Percentiles rank a stretch among this genome's conserved stretches.
Evolutionary conservation across 2,797 vertebrate species (phyloP).

Genomic region (Setipinna tenuifilis): DNA sequence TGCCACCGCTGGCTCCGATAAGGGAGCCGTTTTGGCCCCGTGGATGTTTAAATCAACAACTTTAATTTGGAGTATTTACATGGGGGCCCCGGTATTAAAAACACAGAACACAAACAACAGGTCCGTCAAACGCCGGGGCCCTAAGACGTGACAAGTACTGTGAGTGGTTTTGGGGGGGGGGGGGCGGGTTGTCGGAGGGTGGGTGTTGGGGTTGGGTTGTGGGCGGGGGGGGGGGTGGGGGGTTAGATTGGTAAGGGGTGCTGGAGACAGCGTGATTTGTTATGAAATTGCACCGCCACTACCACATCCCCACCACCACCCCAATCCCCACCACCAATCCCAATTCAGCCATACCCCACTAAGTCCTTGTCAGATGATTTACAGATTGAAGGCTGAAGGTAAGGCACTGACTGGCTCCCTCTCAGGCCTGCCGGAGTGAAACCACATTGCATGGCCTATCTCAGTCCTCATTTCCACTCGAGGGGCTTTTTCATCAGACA

Average conservation of each 20-base stretch:
- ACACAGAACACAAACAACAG: constrained; percentile 25
- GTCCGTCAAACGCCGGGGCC: constrained; percentile 18
- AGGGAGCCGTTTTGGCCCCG: constrained; percentile 24
- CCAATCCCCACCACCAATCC: no score
- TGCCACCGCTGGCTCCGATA: constrained; percentile 59
- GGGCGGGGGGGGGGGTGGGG: background rate
- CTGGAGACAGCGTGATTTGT: background rate
- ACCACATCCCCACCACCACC: no score
- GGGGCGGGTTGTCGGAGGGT: background rate
- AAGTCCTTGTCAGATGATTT: background rate
- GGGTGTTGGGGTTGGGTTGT: background rate
- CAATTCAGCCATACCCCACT: background rate
- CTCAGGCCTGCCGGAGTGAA: no score
- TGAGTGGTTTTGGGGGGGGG: no score
- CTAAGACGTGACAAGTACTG: constrained; percentile 23
- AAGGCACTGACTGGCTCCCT: background rate
- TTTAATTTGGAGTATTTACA: constrained; percentile 46
- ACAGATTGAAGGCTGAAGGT: constrained; percentile 18
- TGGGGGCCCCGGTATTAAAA: background rate
- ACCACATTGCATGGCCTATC: constrained; percentile 50
- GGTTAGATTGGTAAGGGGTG: no score
- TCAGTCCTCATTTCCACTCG: background rate
- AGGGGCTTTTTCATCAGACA: background rate
- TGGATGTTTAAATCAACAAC: constrained; percentile 35
- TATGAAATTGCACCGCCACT: constrained; percentile 9